Percentiles rank a stretch among this genome's conserved stretches.
Conservation (phyloP, 2,113 vertebrate species). For the Lethenteron camtschaticum region DNA sequence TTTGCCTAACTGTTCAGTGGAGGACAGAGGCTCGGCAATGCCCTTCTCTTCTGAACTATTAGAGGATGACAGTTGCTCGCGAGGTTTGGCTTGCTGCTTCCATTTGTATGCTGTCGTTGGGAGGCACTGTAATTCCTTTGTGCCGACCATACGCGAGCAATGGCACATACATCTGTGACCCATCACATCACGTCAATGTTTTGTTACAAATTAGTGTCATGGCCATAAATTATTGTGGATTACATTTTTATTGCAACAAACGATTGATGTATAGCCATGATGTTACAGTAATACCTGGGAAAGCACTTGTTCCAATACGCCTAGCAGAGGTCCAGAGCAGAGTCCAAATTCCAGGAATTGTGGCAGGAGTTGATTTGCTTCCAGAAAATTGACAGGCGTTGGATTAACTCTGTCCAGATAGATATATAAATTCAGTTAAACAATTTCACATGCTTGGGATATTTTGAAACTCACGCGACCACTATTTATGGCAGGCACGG, state of each 20-base stretch:
- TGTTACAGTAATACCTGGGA: conserved; percentile 23
- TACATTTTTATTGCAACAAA: too few relatives aligned
- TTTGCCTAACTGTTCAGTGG: neutral
- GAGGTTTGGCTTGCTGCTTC: too few relatives aligned
- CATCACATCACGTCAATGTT: conserved; percentile 4
- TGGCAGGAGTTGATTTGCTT: conserved; percentile 39
- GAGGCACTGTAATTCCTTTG: conserved; percentile 10
- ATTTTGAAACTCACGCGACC: neutral
- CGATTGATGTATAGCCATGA: too few relatives aligned
- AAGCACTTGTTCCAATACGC: conserved; percentile 25
- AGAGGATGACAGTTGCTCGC: neutral
- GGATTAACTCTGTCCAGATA: conserved; percentile 27
- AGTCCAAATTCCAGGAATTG: conserved; percentile 33
- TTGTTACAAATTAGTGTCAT: too few relatives aligned
- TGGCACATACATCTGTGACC: conserved; percentile 29
- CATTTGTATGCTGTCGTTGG: too few relatives aligned
- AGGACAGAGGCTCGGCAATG: neutral
- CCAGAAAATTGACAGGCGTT: conserved; percentile 34
- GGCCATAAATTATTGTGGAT: too few relatives aligned
- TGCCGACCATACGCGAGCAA: conserved; percentile 27
- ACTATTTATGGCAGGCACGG: neutral
- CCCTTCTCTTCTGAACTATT: neutral
- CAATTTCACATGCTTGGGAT: neutral
- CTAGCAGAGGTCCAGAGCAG: conserved; percentile 21
- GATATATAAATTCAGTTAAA: neutral